A percentile compares a stretch with the other conserved stretches of the same genome.
These are phyloP conservation scores for Epinephelus moara DNA, from an alignment of 2,113 vertebrate species.

Conservation along the genomic window DNA sequence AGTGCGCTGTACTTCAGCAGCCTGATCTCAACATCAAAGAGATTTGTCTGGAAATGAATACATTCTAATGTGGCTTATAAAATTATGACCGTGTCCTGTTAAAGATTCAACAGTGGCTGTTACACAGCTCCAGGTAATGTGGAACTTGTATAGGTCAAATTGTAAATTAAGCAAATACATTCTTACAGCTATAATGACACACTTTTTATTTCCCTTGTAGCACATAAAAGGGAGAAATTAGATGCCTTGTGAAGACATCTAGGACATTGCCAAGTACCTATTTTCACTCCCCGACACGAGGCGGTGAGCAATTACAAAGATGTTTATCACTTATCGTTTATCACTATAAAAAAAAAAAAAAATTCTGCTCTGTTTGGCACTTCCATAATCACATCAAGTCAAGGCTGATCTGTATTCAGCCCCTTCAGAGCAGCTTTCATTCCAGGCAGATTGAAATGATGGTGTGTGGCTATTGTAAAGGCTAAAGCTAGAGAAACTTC, in stretches of 20 bases:
- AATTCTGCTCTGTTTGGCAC: conserved; percentile 34
- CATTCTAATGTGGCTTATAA: conserved; percentile 47
- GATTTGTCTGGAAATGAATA: conserved; percentile 48
- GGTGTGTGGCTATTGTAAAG: conserved; percentile 47
- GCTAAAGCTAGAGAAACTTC: conserved; percentile 45
- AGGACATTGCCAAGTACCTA: conserved; percentile 41
- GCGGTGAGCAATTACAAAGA: conserved; percentile 60
- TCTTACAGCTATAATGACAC: conserved; percentile 51
- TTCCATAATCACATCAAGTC: conserved; percentile 63
- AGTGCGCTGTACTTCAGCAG: conserved; percentile 20
- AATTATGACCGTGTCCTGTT: conserved; percentile 46
- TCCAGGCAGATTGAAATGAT: conserved; percentile 66
- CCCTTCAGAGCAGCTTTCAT: conserved; percentile 44
- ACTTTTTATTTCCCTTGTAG: conserved; percentile 53
- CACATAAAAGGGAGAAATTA: conserved; percentile 63
- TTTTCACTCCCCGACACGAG: conserved; percentile 46
- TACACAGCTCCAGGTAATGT: conserved; percentile 40
- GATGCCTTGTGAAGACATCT: conserved; percentile 45
- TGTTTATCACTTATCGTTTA: conserved; percentile 66
- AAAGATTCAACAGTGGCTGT: conserved; percentile 12
- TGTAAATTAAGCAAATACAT: conserved; percentile 68
- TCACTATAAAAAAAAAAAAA: conserved; percentile 23
- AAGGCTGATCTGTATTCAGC: conserved; percentile 59
- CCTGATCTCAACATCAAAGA: conserved; percentile 51
- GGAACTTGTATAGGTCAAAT: conserved; percentile 60